A percentile compares a stretch with the other conserved stretches of the same genome.
phyloP scores from a whole-genome alignment of 2,797 vertebrate genomes.

The Alauda arvensis region DNA sequence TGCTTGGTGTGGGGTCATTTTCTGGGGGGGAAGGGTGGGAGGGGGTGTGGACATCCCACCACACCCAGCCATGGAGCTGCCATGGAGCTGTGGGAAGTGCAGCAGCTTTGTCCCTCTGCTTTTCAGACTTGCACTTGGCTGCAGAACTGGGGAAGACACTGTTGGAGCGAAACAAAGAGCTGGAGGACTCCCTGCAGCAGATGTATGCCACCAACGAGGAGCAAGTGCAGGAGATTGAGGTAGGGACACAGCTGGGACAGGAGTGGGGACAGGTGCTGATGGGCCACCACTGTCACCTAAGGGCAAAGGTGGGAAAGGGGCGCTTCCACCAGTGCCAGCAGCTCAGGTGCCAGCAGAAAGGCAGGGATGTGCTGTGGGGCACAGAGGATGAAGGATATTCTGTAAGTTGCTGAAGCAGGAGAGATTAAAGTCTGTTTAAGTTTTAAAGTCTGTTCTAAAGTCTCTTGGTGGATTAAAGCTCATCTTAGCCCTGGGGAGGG shows the following conservation, averaged over 20 bases:
- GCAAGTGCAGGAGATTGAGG: slow-evolving; percentile 97
- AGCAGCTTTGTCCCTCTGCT: background rate
- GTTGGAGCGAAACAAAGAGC: slow-evolving; percentile 94
- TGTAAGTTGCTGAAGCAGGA: background rate
- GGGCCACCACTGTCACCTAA: fast-evolving
- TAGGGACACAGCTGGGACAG: slow-evolving; percentile 4
- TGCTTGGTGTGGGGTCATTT: no score
- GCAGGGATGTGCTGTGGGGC: background rate
- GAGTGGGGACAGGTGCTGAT: background rate
- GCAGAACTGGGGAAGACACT: slow-evolving; percentile 96
- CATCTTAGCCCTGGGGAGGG: background rate
- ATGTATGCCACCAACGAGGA: slow-evolving; percentile 98
- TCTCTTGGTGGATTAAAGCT: background rate
- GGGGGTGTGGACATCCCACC: background rate
- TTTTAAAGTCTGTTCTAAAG: background rate
- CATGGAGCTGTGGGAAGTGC: fast-evolving
- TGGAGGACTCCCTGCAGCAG: slow-evolving; percentile 95
- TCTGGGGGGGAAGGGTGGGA: fast-evolving
- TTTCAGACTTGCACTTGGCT: slow-evolving; percentile 91
- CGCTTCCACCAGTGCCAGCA: background rate
- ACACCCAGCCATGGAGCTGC: fast-evolving
- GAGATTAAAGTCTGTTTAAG: background rate
- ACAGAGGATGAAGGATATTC: background rate
- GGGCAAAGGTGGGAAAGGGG: background rate
- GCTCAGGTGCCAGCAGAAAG: background rate